These are phyloP conservation scores for Manis pentadactyla DNA, from an alignment of 2,797 vertebrate genomes.

Conservation along the genomic window DNA sequence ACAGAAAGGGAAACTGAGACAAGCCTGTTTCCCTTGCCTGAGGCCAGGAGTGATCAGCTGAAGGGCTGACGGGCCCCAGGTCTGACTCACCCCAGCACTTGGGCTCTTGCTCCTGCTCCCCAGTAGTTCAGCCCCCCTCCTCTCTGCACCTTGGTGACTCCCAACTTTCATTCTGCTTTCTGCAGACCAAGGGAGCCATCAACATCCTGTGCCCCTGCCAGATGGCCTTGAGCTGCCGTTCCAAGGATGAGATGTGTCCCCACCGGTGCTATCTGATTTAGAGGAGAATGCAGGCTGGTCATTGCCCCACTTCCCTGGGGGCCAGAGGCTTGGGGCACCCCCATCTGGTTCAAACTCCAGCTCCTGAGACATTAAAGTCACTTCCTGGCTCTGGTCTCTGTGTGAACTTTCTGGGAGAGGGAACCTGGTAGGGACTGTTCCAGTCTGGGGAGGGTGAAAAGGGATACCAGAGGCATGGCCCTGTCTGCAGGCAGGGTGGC, in stretches of 20 bases:
- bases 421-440: background rate
- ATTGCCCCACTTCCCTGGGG: rapidly evolving
- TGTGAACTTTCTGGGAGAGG: background rate
- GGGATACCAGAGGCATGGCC: background rate
- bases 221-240: background rate
- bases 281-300: background rate
- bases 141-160: background rate
- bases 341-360: background rate
- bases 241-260: conserved; percentile 22
- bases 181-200: conserved; percentile 5
- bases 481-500: background rate
- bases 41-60: background rate
- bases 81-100: background rate
- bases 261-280: conserved; percentile 55
- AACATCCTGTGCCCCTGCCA: conserved; percentile 73
- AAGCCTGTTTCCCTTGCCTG: background rate
- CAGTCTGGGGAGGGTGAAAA: background rate
- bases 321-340: background rate
- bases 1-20: background rate
- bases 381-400: background rate
- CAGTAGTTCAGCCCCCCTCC: background rate
- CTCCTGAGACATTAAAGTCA: conserved; percentile 63
- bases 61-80: background rate
- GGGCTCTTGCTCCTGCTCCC: background rate
- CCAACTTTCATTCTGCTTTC: background rate